phyloP scores from a whole-genome alignment of 2,113 vertebrate genomes.

The Coreoperca whiteheadi region DNA sequence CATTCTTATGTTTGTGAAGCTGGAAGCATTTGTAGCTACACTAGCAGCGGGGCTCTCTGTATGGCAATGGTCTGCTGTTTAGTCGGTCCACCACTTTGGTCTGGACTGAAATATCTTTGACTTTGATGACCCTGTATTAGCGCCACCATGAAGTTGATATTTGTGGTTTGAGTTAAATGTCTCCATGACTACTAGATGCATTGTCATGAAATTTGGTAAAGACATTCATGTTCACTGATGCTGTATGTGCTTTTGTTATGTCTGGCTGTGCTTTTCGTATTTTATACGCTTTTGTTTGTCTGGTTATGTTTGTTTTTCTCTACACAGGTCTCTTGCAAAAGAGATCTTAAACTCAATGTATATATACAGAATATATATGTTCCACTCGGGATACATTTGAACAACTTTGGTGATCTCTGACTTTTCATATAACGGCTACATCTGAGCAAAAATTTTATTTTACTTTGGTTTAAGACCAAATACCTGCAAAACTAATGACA shows the following conservation, averaged over 20 bases:
- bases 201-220: not conserved
- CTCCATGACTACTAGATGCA: not conserved
- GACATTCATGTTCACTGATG: not conserved
- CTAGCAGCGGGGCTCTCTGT: not conserved
- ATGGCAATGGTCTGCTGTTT: not conserved
- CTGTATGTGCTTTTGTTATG: not conserved
- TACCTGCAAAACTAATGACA: not conserved
- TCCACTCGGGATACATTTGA: not conserved
- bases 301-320: not conserved
- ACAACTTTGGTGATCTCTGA: not conserved
- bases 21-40: not conserved
- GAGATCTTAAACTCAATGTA: not conserved
- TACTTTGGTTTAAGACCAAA: not conserved
- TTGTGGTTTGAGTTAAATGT: constrained; percentile 1
- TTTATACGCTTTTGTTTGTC: not conserved
- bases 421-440: not conserved
- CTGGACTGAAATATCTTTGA: not conserved
- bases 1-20: not conserved
- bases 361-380: not conserved
- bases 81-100: not conserved
- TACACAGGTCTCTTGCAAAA: not conserved
- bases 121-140: not conserved
- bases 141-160: not conserved
- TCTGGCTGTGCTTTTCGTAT: too few relatives aligned
- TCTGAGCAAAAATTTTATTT: not conserved